Percentiles rank a stretch among this genome's conserved stretches.
phyloP scores from a whole-genome alignment of 2,113 vertebrate species.

The Canis aureus region DNA sequence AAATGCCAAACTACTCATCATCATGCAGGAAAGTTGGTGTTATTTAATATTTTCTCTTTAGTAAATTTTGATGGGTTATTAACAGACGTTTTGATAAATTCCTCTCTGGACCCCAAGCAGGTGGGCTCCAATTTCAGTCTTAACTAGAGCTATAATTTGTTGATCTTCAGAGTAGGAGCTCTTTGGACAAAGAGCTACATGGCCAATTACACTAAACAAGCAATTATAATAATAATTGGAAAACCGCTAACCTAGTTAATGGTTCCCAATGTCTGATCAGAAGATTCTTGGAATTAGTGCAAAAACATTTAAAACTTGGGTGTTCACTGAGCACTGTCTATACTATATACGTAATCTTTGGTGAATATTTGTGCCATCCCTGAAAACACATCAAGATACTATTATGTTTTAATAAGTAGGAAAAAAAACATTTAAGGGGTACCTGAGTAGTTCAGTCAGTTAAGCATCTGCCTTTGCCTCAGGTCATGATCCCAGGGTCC shows the following conservation, averaged over 20 bases:
- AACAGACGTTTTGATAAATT: background rate
- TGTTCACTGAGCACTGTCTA: background rate
- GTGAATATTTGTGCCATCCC: background rate
- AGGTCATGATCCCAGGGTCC: no score
- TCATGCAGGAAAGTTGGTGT: background rate
- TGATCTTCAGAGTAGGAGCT: background rate
- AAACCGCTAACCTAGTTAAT: background rate
- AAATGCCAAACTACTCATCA: background rate
- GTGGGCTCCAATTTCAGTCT: background rate
- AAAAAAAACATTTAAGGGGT: background rate
- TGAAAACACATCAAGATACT: background rate
- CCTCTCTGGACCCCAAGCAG: background rate
- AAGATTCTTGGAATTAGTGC: background rate
- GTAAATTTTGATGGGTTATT: background rate
- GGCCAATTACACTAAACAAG: conserved; percentile 49
- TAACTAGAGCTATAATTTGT: background rate
- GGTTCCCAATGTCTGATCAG: background rate
- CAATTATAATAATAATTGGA: conserved; percentile 29
- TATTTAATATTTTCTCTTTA: conserved; percentile 38
- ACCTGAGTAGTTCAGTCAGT: no score
- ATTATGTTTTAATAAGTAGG: conserved; percentile 31
- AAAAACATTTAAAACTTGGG: background rate
- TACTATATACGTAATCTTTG: background rate
- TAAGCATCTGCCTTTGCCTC: no score
- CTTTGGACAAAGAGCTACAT: background rate